Evolutionary conservation across 2,113 vertebrate species (phyloP).

Genomic region (Leptodactylus fuscus): DNA sequence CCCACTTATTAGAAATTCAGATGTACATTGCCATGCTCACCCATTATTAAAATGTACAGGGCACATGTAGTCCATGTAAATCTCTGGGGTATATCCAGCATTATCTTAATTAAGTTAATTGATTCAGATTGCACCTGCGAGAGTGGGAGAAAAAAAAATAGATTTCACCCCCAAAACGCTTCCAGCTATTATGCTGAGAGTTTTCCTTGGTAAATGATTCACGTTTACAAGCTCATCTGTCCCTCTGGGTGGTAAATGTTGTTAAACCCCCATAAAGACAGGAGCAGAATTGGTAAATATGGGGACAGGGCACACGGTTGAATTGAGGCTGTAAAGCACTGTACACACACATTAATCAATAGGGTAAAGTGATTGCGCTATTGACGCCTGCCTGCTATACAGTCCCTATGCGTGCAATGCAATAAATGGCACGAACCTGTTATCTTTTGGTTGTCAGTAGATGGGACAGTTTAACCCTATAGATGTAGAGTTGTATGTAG

Average conservation of each 20-base stretch:
- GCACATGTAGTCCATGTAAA: constrained; percentile 71
- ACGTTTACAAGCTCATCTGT: constrained; percentile 61
- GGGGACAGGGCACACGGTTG: background rate
- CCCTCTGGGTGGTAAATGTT: constrained; percentile 39
- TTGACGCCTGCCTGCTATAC: background rate
- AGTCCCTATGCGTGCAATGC: background rate
- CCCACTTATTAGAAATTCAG: background rate
- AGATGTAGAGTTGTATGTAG: background rate
- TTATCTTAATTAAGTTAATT: constrained; percentile 88
- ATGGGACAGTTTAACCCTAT: background rate
- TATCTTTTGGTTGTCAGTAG: background rate
- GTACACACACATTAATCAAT: constrained; percentile 30
- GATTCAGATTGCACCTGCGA: constrained; percentile 88
- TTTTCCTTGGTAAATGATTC: constrained; percentile 77
- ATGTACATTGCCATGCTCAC: constrained; percentile 26
- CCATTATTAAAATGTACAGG: constrained; percentile 59
- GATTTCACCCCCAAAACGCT: constrained; percentile 75
- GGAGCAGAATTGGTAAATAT: constrained; percentile 42
- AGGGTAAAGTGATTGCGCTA: constrained; percentile 15
- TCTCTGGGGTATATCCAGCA: constrained; percentile 79
- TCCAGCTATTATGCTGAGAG: constrained; percentile 73
- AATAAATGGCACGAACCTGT: too few relatives aligned
- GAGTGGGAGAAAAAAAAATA: constrained; percentile 70
- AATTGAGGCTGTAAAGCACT: constrained; percentile 26
- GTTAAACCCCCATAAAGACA: constrained; percentile 51